Conservation (phyloP, 2,888 invertebrate species). For the Silvanus unidentatus region DNA sequence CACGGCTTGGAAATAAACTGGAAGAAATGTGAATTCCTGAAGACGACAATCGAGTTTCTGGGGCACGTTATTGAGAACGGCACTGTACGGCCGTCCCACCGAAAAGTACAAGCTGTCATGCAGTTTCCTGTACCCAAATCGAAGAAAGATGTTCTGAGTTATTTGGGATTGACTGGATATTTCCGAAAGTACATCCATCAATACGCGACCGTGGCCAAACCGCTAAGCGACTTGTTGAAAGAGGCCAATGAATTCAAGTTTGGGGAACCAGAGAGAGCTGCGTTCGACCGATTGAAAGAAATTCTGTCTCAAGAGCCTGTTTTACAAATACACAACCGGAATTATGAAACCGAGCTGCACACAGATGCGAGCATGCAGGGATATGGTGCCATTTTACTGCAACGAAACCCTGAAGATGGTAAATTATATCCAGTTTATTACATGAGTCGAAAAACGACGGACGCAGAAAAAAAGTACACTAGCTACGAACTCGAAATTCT, state of each 20-base stretch:
- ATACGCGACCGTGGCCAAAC: slow-evolving; percentile 34
- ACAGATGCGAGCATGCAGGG: slow-evolving; percentile 21
- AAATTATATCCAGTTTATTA: slow-evolving; percentile 24
- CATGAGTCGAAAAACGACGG: slow-evolving; percentile 26
- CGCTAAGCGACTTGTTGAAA: slow-evolving; percentile 30
- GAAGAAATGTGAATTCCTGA: slow-evolving; percentile 38
- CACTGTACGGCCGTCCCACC: slow-evolving; percentile 18
- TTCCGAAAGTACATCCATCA: slow-evolving; percentile 35
- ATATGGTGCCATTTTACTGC: slow-evolving; percentile 18
- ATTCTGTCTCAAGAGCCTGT: slow-evolving; percentile 15
- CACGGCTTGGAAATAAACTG: slow-evolving; percentile 30
- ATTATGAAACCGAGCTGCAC: slow-evolving; percentile 16
- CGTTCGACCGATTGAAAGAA: slow-evolving; percentile 18
- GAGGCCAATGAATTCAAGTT: slow-evolving; percentile 18
- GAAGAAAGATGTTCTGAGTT: slow-evolving; percentile 29
- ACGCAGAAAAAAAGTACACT: slow-evolving; percentile 29
- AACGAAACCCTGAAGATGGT: slow-evolving; percentile 15
- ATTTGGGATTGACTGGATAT: slow-evolving; percentile 34
- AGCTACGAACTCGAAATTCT: slow-evolving; percentile 38
- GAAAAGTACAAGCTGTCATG: slow-evolving; percentile 20
- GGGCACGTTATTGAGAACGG: slow-evolving; percentile 23
- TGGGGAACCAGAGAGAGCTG: slow-evolving; percentile 9
- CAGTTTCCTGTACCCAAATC: slow-evolving; percentile 29
- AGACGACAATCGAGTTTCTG: slow-evolving; percentile 20
- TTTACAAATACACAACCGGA: slow-evolving; percentile 17